These are phyloP conservation scores for Pollachius pollachius DNA, from an alignment of 2,113 vertebrate species.

Conservation along the genomic window DNA sequence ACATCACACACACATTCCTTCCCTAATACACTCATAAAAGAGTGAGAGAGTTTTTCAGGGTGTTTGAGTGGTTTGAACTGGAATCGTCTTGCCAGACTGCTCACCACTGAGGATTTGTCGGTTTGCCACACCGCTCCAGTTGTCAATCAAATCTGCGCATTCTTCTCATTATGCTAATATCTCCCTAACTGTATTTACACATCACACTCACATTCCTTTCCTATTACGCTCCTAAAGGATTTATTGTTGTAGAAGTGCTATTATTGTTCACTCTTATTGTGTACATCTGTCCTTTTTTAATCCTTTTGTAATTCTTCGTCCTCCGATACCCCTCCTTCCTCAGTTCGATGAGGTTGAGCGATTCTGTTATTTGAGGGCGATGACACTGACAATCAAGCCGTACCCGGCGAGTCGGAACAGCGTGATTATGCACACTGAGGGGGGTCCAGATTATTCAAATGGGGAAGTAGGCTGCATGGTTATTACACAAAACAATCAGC, in stretches of 20 bases:
- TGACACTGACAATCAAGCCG: slow-evolving; percentile 44
- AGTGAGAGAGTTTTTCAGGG: neutral
- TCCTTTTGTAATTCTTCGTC: slow-evolving; percentile 22
- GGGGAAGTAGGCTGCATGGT: slow-evolving; percentile 35
- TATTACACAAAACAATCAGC: slow-evolving; percentile 38
- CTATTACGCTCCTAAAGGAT: too few species aligned
- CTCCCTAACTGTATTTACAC: too few species aligned
- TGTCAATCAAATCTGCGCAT: neutral
- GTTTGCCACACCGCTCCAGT: neutral
- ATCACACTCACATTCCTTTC: too few species aligned
- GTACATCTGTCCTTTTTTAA: slow-evolving; percentile 10
- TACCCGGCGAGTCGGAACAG: slow-evolving; percentile 54
- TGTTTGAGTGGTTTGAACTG: neutral
- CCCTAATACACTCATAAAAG: too few species aligned
- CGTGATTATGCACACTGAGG: slow-evolving; percentile 37
- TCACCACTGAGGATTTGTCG: neutral
- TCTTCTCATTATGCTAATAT: too few species aligned
- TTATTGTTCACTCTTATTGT: neutral
- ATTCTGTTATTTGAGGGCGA: slow-evolving; percentile 36
- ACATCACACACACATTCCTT: too few species aligned
- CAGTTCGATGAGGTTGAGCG: slow-evolving; percentile 32
- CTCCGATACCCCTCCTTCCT: neutral
- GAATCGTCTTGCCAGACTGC: neutral
- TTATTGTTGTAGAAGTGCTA: neutral
- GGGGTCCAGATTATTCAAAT: slow-evolving; percentile 57